Evolutionary conservation across 2,113 vertebrate genomes (phyloP).

Genomic region (Cyanoramphus novaezelandiae): DNA sequence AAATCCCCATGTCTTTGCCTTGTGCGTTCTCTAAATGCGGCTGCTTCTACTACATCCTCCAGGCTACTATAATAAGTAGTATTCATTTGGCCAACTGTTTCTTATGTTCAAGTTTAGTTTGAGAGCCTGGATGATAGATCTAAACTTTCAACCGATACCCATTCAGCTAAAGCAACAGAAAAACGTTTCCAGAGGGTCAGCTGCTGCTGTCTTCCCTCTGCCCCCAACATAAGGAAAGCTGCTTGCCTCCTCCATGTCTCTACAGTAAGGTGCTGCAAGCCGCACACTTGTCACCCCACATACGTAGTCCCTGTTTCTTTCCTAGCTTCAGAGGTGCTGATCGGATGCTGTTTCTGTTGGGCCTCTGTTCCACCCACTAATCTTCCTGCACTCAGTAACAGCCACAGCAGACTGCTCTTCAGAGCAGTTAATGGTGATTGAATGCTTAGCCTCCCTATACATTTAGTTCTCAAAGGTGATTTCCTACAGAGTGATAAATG

Average conservation of each 20-base stretch:
- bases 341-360: not conserved
- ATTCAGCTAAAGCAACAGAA: not conserved
- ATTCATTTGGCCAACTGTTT: not conserved
- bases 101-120: not conserved
- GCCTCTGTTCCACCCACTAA: not conserved
- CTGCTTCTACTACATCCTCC: not conserved
- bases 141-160: not conserved
- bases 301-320: rapidly evolving
- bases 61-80: not conserved
- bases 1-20: not conserved
- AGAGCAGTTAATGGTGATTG: not conserved
- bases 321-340: not conserved
- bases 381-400: not conserved
- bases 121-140: not conserved
- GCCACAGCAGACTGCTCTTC: not conserved
- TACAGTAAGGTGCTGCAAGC: not conserved
- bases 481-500: not conserved
- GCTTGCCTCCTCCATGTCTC: not conserved
- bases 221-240: not conserved
- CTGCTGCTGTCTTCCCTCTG: not conserved
- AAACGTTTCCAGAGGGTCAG: not conserved
- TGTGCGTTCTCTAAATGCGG: not conserved
- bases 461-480: not conserved
- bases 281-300: rapidly evolving
- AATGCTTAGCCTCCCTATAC: not conserved